phyloP scores from a whole-genome alignment of 2,797 vertebrate species.

The Taeniopygia guttata region DNA sequence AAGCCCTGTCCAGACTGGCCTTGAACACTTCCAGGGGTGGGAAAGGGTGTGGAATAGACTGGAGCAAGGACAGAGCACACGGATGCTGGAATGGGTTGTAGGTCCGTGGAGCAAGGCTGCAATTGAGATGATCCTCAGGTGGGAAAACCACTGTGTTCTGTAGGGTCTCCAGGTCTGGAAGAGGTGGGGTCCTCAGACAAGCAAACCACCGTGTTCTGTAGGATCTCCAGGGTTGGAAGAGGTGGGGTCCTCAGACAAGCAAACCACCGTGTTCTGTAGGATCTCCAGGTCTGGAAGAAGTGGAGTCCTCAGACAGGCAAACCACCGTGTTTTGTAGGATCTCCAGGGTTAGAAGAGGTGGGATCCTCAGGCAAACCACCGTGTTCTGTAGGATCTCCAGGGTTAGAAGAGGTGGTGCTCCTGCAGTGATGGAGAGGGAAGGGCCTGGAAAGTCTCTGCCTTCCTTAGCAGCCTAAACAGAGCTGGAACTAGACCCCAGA shows the following conservation, averaged over 20 bases:
- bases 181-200: too few species aligned
- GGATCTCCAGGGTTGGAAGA: too few species aligned
- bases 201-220: too few species aligned
- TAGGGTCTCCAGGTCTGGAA: too few species aligned
- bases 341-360: too few species aligned
- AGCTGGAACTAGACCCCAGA: not conserved
- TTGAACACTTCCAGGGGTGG: not conserved
- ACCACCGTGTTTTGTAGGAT: too few species aligned
- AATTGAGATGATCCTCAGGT: rapidly evolving
- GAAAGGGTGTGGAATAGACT: not conserved
- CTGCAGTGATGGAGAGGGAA: not conserved
- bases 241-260: too few species aligned
- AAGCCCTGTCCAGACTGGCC: not conserved
- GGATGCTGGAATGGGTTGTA: rapidly evolving
- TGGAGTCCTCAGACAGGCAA: too few species aligned
- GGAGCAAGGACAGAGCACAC: not conserved
- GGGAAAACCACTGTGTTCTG: rapidly evolving
- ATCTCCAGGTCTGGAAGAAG: not conserved
- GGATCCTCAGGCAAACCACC: too few species aligned
- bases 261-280: not conserved
- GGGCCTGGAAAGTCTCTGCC: not conserved
- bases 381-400: too few species aligned
- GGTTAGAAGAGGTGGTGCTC: not conserved
- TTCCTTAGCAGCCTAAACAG: not conserved
- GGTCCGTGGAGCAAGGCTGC: not conserved